Evolutionary conservation across 2,113 vertebrate genomes (phyloP), one percentile per base, ranked within the genome.

Genomic region (Puma concolor): DNA sequence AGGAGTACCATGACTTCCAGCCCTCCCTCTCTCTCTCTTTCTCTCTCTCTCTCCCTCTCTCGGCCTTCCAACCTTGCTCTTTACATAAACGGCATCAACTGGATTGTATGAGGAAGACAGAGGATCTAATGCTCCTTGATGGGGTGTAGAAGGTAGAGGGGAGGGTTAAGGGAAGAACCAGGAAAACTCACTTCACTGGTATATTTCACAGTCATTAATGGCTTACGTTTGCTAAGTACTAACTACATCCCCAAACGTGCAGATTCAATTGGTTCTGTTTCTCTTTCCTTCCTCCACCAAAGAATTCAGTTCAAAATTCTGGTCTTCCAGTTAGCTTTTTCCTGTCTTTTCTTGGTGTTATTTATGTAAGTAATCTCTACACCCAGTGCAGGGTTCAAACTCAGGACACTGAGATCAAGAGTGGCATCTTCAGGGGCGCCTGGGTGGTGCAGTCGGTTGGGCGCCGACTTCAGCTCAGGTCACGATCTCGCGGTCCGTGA

Each of bases 201-300:
- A 64, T 94, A 21, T 67, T 74, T 84, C 41, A 41, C 88, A 52
- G 67, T 79, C 64, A 41, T 89, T 77, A 86, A 72, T 95, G n/a
- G 23, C 83, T 88, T 88, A 54, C 33, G 19, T 88, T 88, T 23
- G 36, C 29, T 90, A 86, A 94, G 15, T 93, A 86, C 57, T 87
- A 94, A 60, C 33, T 63, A 81, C 29, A 87, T 83, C 88, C 89
- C 13, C 41, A 83, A 96, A 83, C n/a, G 6, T 38, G 29, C 31
- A 82, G 23, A 91, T 80, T 97, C 44, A 69, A 5, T 69, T 83
- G 44, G 7, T 29, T 79, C 50, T 87, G 36, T 71, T 91, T 71
- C 48, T 96, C 38, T 93, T 97, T 93, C 74, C 54, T 95, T 95
- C 67, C 84, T 79, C 44, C 7, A 31, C 60, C 72, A 83, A 89